Evolutionary conservation across 2,888 invertebrate species (phyloP), one percentile per base, ranked within the genome.

Genomic region (Anticlea derivata): DNA sequence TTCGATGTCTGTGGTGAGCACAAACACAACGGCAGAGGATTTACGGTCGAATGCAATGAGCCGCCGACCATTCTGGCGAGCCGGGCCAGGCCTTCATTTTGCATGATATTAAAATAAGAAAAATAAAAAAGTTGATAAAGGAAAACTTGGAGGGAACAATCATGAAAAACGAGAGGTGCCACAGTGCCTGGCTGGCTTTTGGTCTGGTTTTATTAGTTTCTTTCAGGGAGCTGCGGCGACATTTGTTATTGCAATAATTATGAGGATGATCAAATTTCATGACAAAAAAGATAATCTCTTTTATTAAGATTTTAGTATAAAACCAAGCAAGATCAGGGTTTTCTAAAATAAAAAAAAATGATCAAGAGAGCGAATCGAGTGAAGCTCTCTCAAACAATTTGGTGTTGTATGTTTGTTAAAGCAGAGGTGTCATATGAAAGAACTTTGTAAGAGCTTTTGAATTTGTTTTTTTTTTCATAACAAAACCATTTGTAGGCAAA

Each of bases 31-130:
- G 62, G 63, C 60, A 60, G 60, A 61, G 68, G 68, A 73, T 76
- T 83, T 80, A 78, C 75, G 74, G 72, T 64, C 63, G 69, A 64
- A 74, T 78, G 79, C 80, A 77, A 81, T 78, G 79, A 80, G 68
- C 71, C 68, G 61, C 68, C 74, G 73, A 68, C 80, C 72, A 78
- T 80, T 80, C 77, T 73, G 68, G 73, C 66, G 69, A 61, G 65
- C 68, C 66, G 69, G 61, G 65, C 68, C 65, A 61, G 65, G 71
- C 71, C 79, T 81, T 77, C 78, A 79, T 83, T 86, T 79, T 78
- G 83, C 82, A 83, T 82, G 78, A 78, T 85, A 86, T 83, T 84
- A 83, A 83, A 81, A 71, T 74, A 70, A 67, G 62, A 74, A 76
- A 84, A 80, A 75, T 70, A 75, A 78, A 75, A 78, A 78, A 79